Percentiles rank a stretch among this genome's conserved stretches.
Conservation (phyloP, 2,113 vertebrate genomes). For the Callaeas wilsoni region DNA sequence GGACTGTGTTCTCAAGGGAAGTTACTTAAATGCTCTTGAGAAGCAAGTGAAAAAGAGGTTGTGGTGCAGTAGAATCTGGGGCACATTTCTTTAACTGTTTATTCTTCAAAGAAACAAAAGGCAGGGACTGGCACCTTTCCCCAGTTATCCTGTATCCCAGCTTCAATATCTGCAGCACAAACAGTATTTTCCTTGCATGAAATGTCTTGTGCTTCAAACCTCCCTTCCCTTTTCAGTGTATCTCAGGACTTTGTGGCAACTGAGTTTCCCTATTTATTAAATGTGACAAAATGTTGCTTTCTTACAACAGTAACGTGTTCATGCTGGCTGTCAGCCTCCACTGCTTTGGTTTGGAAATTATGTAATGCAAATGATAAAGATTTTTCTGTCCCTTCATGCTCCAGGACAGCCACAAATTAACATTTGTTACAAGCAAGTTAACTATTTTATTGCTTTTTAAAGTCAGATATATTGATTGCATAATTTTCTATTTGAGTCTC, state of each 20-base stretch:
- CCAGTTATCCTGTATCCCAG: neutral
- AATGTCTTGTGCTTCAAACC: neutral
- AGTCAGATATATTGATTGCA: neutral
- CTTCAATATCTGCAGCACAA: neutral
- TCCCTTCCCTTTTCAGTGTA: neutral
- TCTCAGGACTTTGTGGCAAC: neutral
- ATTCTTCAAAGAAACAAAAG: neutral
- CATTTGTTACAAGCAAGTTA: neutral
- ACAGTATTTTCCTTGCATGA: neutral
- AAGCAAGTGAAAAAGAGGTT: neutral
- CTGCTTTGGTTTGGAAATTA: neutral
- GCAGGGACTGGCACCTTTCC: neutral
- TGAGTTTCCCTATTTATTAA: neutral
- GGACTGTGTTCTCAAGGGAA: neutral
- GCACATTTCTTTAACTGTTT: neutral
- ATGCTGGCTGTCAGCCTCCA: neutral
- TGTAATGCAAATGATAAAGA: neutral
- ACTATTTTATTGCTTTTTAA: neutral
- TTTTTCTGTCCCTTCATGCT: neutral
- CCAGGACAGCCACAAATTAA: neutral
- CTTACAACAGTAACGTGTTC: neutral
- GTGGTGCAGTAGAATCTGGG: neutral
- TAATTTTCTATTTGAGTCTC: conserved; percentile 53
- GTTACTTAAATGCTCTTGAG: neutral
- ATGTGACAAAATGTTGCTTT: neutral